A percentile compares a stretch with the other conserved stretches of the same genome.
Evolutionary conservation across 2,113 vertebrate species (phyloP).

Genomic region (Ciconia stormi): DNA sequence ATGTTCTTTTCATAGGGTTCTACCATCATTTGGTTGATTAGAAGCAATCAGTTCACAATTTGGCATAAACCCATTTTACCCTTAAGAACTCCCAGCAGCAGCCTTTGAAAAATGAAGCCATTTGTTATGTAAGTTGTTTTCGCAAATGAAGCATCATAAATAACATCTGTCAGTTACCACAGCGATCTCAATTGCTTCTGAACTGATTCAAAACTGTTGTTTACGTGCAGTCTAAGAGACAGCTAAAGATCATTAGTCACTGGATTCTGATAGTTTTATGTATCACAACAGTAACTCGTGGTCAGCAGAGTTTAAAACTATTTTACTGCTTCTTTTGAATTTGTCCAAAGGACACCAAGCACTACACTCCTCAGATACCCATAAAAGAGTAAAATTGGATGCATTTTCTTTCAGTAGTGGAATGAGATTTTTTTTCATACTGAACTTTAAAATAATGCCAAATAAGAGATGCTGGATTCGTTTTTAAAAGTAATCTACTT

Average conservation of each 20-base stretch:
- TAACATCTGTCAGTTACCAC: conserved; percentile 35
- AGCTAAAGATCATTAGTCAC: background rate
- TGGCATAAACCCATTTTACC: conserved; percentile 16
- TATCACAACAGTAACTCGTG: background rate
- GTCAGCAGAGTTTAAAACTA: background rate
- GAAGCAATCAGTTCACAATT: conserved; percentile 53
- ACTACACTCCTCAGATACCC: background rate
- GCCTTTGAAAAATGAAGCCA: conserved; percentile 36
- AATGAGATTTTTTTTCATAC: background rate
- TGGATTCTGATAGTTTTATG: background rate
- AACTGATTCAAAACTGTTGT: background rate
- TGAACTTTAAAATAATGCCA: background rate
- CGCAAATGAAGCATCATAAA: conserved; percentile 43
- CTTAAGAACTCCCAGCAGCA: background rate
- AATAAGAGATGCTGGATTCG: background rate
- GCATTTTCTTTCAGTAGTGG: background rate
- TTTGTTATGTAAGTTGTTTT: conserved; percentile 17
- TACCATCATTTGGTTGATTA: conserved; percentile 54
- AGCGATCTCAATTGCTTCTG: background rate
- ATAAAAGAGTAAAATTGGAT: background rate
- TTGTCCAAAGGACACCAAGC: background rate
- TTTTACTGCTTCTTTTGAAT: background rate
- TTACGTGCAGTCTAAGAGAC: background rate
- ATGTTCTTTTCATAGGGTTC: background rate
- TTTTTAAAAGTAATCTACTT: background rate